Evolutionary conservation across 92 coral and sea anemone species (phyloP).

Genomic region (Bergia puertoricense): DNA sequence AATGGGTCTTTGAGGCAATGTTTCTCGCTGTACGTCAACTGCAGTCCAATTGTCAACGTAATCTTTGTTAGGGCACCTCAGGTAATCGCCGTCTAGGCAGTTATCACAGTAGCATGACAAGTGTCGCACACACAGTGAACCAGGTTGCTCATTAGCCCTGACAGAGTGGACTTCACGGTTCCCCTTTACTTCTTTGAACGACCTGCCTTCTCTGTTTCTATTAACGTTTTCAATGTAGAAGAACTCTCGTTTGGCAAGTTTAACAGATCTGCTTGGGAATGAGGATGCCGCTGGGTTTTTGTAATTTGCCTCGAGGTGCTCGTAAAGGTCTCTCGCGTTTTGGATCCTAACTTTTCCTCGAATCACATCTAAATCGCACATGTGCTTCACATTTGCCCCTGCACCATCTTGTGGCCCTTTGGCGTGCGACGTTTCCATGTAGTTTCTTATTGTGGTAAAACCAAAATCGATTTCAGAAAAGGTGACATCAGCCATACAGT

Average conservation of each 20-base stretch:
- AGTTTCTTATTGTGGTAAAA: slow-evolving; percentile 10
- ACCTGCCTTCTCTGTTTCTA: not conserved
- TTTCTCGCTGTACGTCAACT: not conserved
- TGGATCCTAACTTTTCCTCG: slow-evolving; percentile 3
- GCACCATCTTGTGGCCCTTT: slow-evolving; percentile 46
- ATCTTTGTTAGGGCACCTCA: not conserved
- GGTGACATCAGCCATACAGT: slow-evolving; percentile 46
- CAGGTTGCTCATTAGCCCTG: no score
- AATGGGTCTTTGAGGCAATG: not conserved
- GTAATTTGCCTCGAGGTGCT: not conserved
- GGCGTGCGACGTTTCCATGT: slow-evolving; percentile 41
- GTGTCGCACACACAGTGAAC: not conserved
- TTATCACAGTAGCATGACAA: no score
- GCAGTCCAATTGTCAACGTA: slow-evolving; percentile 12
- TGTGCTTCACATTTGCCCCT: slow-evolving; percentile 42
- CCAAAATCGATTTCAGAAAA: slow-evolving; percentile 15
- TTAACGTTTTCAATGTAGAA: not conserved
- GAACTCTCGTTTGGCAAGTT: not conserved
- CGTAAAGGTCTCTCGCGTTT: not conserved
- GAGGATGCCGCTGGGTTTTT: not conserved
- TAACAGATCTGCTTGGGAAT: slow-evolving; percentile 1
- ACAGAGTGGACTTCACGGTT: no score
- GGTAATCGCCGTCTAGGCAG: not conserved
- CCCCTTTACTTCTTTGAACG: not conserved
- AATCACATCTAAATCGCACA: slow-evolving; percentile 31